phyloP scores from a whole-genome alignment of 2,797 vertebrate genomes.

The Taeniopygia guttata region DNA sequence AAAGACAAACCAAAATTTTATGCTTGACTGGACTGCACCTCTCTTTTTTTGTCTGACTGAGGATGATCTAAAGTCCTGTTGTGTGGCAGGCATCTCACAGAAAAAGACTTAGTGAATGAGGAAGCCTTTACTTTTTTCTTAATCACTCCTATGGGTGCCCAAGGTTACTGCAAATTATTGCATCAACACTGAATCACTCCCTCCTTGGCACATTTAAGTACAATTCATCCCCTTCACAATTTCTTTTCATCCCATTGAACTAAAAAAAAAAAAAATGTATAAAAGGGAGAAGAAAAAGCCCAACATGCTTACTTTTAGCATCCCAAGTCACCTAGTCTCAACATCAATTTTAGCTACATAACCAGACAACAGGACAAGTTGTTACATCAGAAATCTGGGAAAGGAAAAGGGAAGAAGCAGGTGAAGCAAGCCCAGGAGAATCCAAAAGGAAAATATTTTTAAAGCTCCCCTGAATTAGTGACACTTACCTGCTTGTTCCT shows the following conservation, averaged over 20 bases:
- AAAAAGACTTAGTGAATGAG: not conserved
- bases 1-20: no score
- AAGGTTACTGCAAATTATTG: not conserved
- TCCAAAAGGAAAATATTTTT: not conserved
- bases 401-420: not conserved
- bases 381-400: not conserved
- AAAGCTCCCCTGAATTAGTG: not conserved
- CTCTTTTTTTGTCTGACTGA: not conserved
- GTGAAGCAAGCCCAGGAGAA: not conserved
- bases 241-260: not conserved
- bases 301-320: not conserved
- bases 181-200: not conserved
- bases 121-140: not conserved
- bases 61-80: not conserved
- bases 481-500: conserved; percentile 14
- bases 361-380: not conserved
- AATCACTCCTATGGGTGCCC: not conserved
- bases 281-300: not conserved
- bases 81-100: not conserved
- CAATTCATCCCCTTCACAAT: not conserved
- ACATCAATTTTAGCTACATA: conserved; percentile 33
- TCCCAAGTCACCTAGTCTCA: conserved; percentile 34
- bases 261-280: not conserved
- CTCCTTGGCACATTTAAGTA: not conserved
- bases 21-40: not conserved